Percentiles rank a stretch among this genome's conserved stretches.
These are phyloP conservation scores for Chironomus tentans DNA, from an alignment of 2,888 invertebrate genomes.

Conservation along the genomic window DNA sequence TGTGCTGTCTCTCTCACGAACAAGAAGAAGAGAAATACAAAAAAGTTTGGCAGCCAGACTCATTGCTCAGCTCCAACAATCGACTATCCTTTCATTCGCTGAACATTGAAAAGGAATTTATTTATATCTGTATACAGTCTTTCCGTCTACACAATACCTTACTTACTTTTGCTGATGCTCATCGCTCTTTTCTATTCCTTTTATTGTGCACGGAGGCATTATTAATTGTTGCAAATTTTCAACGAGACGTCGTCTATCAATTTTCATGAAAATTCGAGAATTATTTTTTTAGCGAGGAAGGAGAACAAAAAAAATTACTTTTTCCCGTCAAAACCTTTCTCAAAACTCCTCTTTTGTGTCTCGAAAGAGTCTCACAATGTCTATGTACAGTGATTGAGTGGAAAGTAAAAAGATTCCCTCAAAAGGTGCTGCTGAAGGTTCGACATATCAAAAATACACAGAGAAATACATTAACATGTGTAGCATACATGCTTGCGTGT, in stretches of 20 bases:
- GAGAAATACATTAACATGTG: neutral
- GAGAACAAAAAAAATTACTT: neutral
- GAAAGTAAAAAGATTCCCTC: too few relatives aligned
- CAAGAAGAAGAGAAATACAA: neutral
- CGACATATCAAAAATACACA: neutral
- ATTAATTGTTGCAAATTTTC: constrained; percentile 15
- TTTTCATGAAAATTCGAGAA: constrained; percentile 7
- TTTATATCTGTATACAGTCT: neutral
- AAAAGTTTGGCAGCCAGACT: neutral
- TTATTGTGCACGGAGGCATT: constrained; percentile 17
- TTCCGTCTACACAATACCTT: neutral
- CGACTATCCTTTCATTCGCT: neutral
- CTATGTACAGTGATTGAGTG: neutral
- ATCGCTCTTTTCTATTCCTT: neutral
- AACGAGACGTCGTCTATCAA: constrained; percentile 26
- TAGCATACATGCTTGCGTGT: neutral
- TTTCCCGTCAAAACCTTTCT: neutral
- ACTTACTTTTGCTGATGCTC: neutral
- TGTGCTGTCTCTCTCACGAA: neutral
- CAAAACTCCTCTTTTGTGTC: neutral
- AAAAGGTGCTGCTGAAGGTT: too few relatives aligned
- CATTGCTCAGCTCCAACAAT: neutral
- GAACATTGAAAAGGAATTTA: neutral
- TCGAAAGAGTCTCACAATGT: neutral
- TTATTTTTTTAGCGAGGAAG: neutral